Percentiles rank a stretch among this genome's conserved stretches.
These are phyloP conservation scores for Perdita meconis DNA, from an alignment of 2,888 invertebrate species.

Conservation along the genomic window DNA sequence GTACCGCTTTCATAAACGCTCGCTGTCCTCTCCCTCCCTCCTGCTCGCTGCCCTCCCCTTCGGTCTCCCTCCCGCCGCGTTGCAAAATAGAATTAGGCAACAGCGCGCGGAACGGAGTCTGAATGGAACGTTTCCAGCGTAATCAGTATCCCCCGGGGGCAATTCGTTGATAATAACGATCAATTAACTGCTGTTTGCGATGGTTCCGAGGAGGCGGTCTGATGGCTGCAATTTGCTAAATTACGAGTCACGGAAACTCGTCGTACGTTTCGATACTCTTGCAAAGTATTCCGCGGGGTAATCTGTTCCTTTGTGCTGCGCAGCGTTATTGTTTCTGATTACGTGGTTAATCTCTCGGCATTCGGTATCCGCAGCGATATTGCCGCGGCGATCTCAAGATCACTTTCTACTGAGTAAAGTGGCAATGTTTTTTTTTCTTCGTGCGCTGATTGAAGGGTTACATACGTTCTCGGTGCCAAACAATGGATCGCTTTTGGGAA, in stretches of 20 bases:
- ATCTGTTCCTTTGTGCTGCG: neutral
- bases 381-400: too few relatives aligned
- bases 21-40: conserved; percentile 10
- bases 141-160: conserved; percentile 31
- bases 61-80: too few relatives aligned
- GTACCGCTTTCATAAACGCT: conserved; percentile 49
- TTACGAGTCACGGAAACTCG: conserved; percentile 17
- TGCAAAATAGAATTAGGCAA: conserved; percentile 52
- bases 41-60: neutral
- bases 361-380: too few relatives aligned
- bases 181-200: conserved; percentile 39
- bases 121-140: conserved; percentile 45
- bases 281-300: neutral
- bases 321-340: neutral
- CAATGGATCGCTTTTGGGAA: too few relatives aligned
- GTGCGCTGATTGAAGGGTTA: too few relatives aligned
- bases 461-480: too few relatives aligned
- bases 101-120: conserved; percentile 18
- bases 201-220: conserved; percentile 2
- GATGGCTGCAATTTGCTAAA: conserved; percentile 9
- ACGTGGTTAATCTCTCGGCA: neutral
- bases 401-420: too few relatives aligned
- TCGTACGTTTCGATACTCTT: conserved; percentile 1
- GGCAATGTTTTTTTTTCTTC: too few relatives aligned
- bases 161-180: conserved; percentile 37